These are phyloP conservation scores for Patella ulyssiponensis DNA, from an alignment of 2,888 invertebrate species.

Conservation along the genomic window DNA sequence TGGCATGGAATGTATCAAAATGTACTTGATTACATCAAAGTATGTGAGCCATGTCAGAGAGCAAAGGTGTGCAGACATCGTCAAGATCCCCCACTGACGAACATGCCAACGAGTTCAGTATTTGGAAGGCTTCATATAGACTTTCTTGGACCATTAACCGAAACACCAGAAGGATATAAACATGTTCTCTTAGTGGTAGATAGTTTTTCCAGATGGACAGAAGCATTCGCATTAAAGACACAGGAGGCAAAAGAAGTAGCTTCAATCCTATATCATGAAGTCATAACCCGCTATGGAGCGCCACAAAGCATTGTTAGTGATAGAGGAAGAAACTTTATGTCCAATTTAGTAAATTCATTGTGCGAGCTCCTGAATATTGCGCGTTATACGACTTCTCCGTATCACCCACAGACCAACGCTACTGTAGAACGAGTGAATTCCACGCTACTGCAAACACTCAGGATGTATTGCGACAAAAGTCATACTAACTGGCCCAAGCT, in stretches of 20 bases:
- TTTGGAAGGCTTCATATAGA: slow-evolving; percentile 35
- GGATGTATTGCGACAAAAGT: slow-evolving; percentile 32
- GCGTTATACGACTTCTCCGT: slow-evolving; percentile 33
- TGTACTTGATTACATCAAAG: slow-evolving; percentile 26
- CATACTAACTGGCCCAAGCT: slow-evolving; percentile 38
- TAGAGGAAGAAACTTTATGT: slow-evolving; percentile 41
- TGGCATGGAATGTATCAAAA: neutral
- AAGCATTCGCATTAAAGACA: slow-evolving; percentile 40
- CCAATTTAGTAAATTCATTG: slow-evolving; percentile 36
- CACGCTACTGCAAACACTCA: slow-evolving; percentile 38
- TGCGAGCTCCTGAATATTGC: slow-evolving; percentile 42
- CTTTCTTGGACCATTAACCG: slow-evolving; percentile 37
- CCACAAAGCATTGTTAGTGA: slow-evolving; percentile 37
- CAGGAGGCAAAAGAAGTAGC: slow-evolving; percentile 41
- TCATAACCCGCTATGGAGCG: slow-evolving; percentile 43
- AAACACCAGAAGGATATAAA: slow-evolving; percentile 78
- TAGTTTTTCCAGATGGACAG: slow-evolving; percentile 37
- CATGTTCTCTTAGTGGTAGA: slow-evolving; percentile 47
- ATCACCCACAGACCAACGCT: slow-evolving; percentile 42
- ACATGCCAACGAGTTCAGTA: neutral
- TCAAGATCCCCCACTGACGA: slow-evolving; percentile 13
- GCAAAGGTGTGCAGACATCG: neutral
- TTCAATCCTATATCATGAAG: slow-evolving; percentile 35
- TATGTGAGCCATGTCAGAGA: slow-evolving; percentile 30
- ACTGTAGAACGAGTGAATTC: slow-evolving; percentile 41